Evolutionary conservation across 2,888 invertebrate species (phyloP).

Genomic region (Drosophila kambysellisi): DNA sequence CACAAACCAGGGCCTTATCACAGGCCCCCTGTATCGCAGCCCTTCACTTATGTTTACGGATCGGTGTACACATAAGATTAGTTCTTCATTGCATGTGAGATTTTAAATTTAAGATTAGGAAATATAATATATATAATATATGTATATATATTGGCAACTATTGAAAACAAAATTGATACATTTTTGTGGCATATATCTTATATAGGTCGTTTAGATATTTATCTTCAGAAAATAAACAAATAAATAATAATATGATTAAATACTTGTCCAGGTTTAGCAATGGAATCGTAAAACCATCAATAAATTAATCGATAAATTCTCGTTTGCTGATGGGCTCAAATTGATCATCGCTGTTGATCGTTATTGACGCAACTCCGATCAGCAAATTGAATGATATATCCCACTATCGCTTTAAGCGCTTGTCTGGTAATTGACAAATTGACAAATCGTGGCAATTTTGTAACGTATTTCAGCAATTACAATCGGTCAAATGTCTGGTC

Average conservation of each 20-base stretch:
- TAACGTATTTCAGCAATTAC: constrained; percentile 56
- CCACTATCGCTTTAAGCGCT: neutral
- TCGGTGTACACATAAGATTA: neutral
- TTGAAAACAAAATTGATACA: constrained; percentile 9
- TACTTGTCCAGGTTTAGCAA: neutral
- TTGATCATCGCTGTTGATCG: neutral
- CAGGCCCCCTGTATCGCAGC: neutral
- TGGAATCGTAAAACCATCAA: neutral
- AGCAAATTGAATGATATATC: neutral
- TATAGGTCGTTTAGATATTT: neutral
- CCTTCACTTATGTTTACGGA: neutral
- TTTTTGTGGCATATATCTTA: constrained; percentile 7
- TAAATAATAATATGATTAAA: neutral
- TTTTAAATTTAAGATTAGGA: neutral
- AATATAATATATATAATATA: too few species aligned
- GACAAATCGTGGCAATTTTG: constrained; percentile 39
- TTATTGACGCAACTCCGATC: neutral
- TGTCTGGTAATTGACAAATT: constrained; percentile 35
- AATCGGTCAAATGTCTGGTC: constrained; percentile 51
- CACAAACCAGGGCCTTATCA: neutral
- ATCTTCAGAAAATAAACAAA: neutral
- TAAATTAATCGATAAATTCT: neutral
- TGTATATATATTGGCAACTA: neutral
- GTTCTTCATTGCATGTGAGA: neutral
- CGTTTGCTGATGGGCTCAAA: neutral